Conservation (phyloP, 2,888 invertebrate genomes). For the Gnatocerus cornutus region DNA sequence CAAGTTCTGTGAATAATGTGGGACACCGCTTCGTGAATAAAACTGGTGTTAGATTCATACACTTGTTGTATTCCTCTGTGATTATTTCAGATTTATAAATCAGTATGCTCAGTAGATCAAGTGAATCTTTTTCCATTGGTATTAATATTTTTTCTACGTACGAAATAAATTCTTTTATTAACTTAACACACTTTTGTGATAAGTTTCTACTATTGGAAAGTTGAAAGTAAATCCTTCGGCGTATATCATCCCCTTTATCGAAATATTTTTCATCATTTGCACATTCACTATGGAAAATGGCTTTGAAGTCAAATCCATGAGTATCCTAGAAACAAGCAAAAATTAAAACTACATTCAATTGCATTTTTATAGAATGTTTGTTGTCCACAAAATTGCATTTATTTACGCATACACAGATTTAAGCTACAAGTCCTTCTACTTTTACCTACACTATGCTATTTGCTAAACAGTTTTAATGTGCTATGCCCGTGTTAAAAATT, state of each 20-base stretch:
- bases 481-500: slow-evolving; percentile 29
- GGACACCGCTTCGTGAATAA: slow-evolving; percentile 34
- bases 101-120: slow-evolving; percentile 38
- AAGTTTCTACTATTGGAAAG: slow-evolving; percentile 37
- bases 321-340: slow-evolving; percentile 32
- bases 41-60: slow-evolving; percentile 41
- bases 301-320: slow-evolving; percentile 34
- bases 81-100: slow-evolving; percentile 40
- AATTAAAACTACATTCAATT: slow-evolving; percentile 39
- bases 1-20: slow-evolving; percentile 33
- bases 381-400: slow-evolving; percentile 37
- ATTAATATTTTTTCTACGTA: slow-evolving; percentile 41
- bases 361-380: slow-evolving; percentile 18
- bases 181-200: slow-evolving; percentile 36
- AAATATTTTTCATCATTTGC: slow-evolving; percentile 27
- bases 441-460: slow-evolving; percentile 37
- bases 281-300: slow-evolving; percentile 37
- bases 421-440: slow-evolving; percentile 26
- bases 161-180: slow-evolving; percentile 40
- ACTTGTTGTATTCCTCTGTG: slow-evolving; percentile 39
- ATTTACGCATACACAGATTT: slow-evolving; percentile 34
- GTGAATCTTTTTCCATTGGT: slow-evolving; percentile 36
- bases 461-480: slow-evolving; percentile 26
- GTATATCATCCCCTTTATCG: slow-evolving; percentile 30
- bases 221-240: slow-evolving; percentile 30